phyloP scores from a whole-genome alignment of 2,888 invertebrate species.

The Tupiocoris notatus region DNA sequence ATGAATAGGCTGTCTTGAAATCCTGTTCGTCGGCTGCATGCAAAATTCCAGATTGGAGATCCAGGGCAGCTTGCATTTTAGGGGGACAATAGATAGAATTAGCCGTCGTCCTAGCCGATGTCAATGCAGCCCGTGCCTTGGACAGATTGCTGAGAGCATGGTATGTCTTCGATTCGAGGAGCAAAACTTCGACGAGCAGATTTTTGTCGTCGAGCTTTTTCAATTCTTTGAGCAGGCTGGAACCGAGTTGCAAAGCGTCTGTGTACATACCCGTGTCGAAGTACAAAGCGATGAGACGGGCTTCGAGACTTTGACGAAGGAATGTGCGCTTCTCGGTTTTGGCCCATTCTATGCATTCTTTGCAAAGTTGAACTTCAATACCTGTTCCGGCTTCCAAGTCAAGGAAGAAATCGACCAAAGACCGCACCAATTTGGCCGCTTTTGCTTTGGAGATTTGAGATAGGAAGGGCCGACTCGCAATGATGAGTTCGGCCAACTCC shows the following conservation, averaged over 20 bases:
- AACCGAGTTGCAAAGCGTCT: conserved; percentile 80
- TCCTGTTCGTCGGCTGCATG: conserved; percentile 99
- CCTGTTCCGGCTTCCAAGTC: conserved; percentile 96
- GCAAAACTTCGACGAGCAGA: conserved; percentile 90
- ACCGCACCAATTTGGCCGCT: conserved; percentile 95
- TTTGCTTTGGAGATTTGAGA: conserved; percentile 96
- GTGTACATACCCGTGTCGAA: conserved; percentile 87
- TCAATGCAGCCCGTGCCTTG: conserved; percentile 93
- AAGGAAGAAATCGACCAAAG: conserved; percentile 94
- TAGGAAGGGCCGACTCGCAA: conserved; percentile 92
- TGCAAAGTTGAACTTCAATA: conserved; percentile 84
- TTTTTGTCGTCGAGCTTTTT: conserved; percentile 99
- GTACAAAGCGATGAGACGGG: conserved; percentile 90
- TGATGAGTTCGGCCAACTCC: conserved; percentile 87
- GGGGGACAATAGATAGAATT: conserved; percentile 99
- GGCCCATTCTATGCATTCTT: conserved; percentile 99
- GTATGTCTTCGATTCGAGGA: conserved; percentile 97
- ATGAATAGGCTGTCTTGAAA: conserved; percentile 99
- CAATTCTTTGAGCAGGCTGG: conserved; percentile 86
- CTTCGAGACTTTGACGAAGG: conserved; percentile 91
- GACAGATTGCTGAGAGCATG: conserved; percentile 96
- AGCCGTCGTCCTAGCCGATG: conserved; percentile 98
- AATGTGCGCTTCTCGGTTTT: conserved; percentile 97
- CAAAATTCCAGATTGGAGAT: conserved; percentile 94
- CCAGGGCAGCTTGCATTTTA: conserved; percentile 95